Conservation (phyloP, 2,797 vertebrate genomes). For the Lepus oiostolus region DNA sequence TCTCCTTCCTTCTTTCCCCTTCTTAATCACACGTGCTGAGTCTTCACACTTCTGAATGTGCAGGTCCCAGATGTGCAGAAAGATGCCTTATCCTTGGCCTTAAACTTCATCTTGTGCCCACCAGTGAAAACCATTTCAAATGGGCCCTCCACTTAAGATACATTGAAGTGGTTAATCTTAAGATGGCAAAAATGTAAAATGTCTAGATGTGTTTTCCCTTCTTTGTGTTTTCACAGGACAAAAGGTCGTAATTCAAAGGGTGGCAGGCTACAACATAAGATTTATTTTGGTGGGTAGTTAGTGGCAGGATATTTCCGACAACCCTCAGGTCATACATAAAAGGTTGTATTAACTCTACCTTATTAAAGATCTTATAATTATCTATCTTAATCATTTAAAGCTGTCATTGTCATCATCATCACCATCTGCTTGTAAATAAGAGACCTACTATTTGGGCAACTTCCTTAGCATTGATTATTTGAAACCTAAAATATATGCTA, state of each 20-base stretch:
- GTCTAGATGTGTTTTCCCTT: background rate
- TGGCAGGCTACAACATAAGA: background rate
- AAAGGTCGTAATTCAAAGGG: slow-evolving; percentile 29
- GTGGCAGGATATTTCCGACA: background rate
- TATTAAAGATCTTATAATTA: background rate
- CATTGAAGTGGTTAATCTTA: background rate
- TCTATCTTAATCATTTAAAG: background rate
- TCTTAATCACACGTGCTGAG: background rate
- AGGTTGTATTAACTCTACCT: background rate
- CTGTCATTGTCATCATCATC: background rate
- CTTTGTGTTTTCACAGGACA: background rate
- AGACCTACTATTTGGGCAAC: background rate
- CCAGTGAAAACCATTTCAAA: background rate
- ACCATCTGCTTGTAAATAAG: background rate
- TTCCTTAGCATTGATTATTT: background rate
- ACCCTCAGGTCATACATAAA: background rate
- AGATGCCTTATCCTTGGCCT: background rate
- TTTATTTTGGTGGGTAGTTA: background rate
- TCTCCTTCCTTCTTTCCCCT: background rate
- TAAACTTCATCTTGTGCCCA: background rate
- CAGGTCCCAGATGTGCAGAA: background rate
- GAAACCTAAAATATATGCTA: background rate
- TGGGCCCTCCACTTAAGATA: background rate
- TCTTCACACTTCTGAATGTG: background rate
- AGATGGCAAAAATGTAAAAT: background rate